Evolutionary conservation across 1,140 invertebrate genomes (phyloP).

Genomic region (Drosophila lacertosa): DNA sequence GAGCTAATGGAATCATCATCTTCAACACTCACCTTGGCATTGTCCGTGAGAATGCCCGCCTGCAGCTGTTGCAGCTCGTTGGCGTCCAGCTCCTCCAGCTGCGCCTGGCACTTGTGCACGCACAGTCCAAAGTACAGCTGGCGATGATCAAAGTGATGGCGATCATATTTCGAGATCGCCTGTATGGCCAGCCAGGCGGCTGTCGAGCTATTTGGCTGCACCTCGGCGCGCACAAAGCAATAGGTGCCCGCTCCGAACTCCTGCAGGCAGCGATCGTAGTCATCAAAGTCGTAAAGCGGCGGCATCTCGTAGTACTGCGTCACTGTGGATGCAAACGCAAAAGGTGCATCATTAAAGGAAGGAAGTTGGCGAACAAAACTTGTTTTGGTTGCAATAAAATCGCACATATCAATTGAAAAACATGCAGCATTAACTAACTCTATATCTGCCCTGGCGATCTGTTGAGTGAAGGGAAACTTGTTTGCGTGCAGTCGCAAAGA

Average conservation of each 20-base stretch:
- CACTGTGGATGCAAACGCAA: conserved; percentile 63
- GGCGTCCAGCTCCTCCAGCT: conserved; percentile 47
- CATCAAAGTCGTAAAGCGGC: conserved; percentile 84
- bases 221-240: conserved; percentile 85
- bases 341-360: conserved; percentile 25
- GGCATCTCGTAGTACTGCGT: conserved; percentile 86
- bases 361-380: conserved; percentile 27
- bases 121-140: conserved; percentile 85
- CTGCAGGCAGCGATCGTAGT: conserved; percentile 84
- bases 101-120: conserved; percentile 70
- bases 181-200: conserved; percentile 84
- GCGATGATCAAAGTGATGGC: conserved; percentile 85
- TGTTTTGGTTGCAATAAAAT: conserved; percentile 35
- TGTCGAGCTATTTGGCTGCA: conserved; percentile 69
- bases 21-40: conserved; percentile 65
- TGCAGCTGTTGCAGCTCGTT: conserved; percentile 46
- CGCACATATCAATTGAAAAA: conserved; percentile 15
- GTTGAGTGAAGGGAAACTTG: conserved; percentile 65
- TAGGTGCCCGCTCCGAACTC: conserved; percentile 77
- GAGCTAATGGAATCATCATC: too few relatives aligned
- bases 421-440: conserved; percentile 15
- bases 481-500: conserved; percentile 44
- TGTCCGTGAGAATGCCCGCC: conserved; percentile 63
- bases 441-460: conserved; percentile 11
- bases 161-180: conserved; percentile 84